A percentile compares a stretch with the other conserved stretches of the same genome.
These are phyloP conservation scores for Taphrorychus bicolor DNA, from an alignment of 2,888 invertebrate species.

Conservation along the genomic window DNA sequence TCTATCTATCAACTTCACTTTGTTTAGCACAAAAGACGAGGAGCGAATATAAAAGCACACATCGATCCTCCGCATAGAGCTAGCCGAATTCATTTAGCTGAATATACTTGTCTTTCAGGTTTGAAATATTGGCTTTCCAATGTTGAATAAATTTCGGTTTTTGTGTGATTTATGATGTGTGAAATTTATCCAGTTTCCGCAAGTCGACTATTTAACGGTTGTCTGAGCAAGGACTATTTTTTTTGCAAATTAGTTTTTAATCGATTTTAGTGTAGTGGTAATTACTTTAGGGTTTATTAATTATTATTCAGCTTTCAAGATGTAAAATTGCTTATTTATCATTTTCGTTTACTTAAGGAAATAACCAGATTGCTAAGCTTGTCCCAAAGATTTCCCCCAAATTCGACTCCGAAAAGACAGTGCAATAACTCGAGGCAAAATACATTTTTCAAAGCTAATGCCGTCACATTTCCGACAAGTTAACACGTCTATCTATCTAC, in stretches of 20 bases:
- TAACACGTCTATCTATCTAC: slow-evolving; percentile 50
- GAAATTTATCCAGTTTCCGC: not conserved
- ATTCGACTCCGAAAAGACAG: not conserved
- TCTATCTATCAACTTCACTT: slow-evolving; percentile 51
- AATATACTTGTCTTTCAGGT: slow-evolving; percentile 7
- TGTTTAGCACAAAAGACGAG: slow-evolving; percentile 39
- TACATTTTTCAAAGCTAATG: slow-evolving; percentile 46
- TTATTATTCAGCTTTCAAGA: no score
- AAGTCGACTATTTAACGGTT: not conserved
- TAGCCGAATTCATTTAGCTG: slow-evolving; percentile 15
- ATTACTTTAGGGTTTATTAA: no score
- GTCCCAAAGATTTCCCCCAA: not conserved
- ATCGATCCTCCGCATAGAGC: slow-evolving; percentile 13
- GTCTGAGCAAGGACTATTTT: no score
- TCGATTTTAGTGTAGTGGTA: no score
- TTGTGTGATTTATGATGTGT: not conserved
- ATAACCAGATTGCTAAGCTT: not conserved
- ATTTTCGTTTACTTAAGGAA: no score
- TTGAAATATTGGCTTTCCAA: slow-evolving; percentile 5
- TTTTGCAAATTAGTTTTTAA: not conserved
- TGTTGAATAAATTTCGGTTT: not conserved
- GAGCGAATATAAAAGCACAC: slow-evolving; percentile 36
- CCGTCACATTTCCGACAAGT: slow-evolving; percentile 47
- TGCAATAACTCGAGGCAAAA: slow-evolving; percentile 16
- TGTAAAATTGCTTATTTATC: no score